phyloP scores from a whole-genome alignment of 2,888 invertebrate species.

The Fragum sueziense region DNA sequence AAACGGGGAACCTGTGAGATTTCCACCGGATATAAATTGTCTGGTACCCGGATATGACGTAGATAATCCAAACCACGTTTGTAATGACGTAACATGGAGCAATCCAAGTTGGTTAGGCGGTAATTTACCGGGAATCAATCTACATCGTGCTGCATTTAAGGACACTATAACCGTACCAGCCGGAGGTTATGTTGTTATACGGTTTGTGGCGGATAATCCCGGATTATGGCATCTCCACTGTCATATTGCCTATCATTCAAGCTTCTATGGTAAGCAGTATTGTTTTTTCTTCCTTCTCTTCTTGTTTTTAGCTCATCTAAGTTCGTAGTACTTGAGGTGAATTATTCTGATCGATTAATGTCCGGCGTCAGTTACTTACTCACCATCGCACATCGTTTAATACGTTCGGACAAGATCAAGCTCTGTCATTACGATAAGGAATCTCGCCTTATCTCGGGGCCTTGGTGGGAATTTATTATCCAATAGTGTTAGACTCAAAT shows the following conservation, averaged over 20 bases:
- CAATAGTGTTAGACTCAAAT: too few relatives aligned
- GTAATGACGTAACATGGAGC: slow-evolving; percentile 64
- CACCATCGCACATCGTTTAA: background rate
- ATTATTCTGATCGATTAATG: too few relatives aligned
- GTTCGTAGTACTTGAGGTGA: too few relatives aligned
- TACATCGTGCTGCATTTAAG: slow-evolving; percentile 65
- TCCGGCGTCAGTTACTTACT: background rate
- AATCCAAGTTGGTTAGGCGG: slow-evolving; percentile 63
- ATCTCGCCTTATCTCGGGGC: too few relatives aligned
- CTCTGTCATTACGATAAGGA: too few relatives aligned
- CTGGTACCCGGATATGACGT: too few relatives aligned
- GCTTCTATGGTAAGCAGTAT: too few relatives aligned
- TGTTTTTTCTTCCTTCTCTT: too few relatives aligned
- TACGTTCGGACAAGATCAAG: too few relatives aligned
- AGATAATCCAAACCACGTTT: background rate
- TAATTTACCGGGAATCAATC: slow-evolving; percentile 62
- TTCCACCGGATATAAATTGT: slow-evolving; percentile 65
- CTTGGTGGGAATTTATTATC: too few relatives aligned
- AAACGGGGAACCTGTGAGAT: slow-evolving; percentile 25
- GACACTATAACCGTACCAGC: slow-evolving; percentile 74
- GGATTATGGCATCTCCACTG: slow-evolving; percentile 76
- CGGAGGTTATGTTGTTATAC: slow-evolving; percentile 73
- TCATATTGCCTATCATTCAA: slow-evolving; percentile 69
- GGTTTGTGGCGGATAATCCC: slow-evolving; percentile 75
- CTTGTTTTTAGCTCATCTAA: too few relatives aligned